Conservation (phyloP, 1,140 invertebrate species). For the Listronotus oregonensis region DNA sequence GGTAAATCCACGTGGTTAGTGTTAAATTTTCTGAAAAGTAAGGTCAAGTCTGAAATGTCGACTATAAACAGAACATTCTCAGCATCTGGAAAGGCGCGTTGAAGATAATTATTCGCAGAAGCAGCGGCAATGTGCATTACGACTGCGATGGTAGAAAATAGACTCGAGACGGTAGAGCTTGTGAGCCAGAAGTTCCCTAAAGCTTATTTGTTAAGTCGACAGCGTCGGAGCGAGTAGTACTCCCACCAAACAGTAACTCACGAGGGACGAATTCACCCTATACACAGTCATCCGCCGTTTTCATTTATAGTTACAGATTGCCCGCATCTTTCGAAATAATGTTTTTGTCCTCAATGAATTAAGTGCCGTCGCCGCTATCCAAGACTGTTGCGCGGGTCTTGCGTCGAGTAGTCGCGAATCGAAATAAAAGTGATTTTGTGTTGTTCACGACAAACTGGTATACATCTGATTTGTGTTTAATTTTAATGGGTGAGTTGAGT, state of each 20-base stretch:
- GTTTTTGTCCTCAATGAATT: conserved; percentile 13
- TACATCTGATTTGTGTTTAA: not conserved
- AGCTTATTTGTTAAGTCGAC: conserved; percentile 18
- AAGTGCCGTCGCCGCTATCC: no score
- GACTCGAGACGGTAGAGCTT: conserved; percentile 20
- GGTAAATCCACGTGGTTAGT: conserved; percentile 25
- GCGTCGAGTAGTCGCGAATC: not conserved
- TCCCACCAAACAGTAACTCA: conserved; percentile 18
- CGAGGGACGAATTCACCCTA: conserved; percentile 8
- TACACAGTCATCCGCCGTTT: conserved; percentile 12
- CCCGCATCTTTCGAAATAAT: conserved; percentile 25
- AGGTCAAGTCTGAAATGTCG: conserved; percentile 30
- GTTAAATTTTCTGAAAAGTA: conserved; percentile 28
- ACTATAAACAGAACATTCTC: conserved; percentile 26
- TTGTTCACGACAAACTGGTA: not conserved
- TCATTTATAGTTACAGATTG: conserved; percentile 17
- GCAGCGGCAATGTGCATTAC: conserved; percentile 30
- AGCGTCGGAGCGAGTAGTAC: conserved; percentile 21
- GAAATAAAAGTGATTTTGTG: conserved; percentile 3
- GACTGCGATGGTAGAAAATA: conserved; percentile 27
- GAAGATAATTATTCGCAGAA: conserved; percentile 36
- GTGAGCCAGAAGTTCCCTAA: conserved; percentile 26
- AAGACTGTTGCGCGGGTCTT: not conserved
- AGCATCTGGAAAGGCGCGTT: conserved; percentile 29
- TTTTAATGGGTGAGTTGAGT: conserved; percentile 19